Base-by-base conservation (phyloP, 2,113 vertebrate genomes). In the Hyperopisus bebe region DNA sequence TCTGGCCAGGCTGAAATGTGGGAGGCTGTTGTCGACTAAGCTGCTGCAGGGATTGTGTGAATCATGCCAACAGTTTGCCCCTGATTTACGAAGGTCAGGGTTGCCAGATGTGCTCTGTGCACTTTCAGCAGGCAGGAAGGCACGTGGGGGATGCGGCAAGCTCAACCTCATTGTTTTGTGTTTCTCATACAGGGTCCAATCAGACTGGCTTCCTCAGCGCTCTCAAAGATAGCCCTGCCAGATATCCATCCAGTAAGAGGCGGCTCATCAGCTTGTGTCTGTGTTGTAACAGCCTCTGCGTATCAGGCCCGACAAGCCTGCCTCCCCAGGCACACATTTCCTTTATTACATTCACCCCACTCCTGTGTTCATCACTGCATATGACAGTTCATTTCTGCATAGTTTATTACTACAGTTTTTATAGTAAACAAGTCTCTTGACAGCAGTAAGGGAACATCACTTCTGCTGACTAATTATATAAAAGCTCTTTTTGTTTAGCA, bases 201-300 rank as follows among this genome's bases (percentile, higher is more conserved):
- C 96, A 96, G 92, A 95, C 96, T 10, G 96, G 97, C 89, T 98
- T 99, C 94, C 97, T 99, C 92, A 97, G 96, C 85, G 96, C 98
- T 31, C 96, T 99, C 90, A 98, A 97, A 95, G 98, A 98, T 96
- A 98, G 97, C 89, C 98, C 98, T 46, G 97, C 98, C 87, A 98
- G 98, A 99, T 99, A 99, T 98, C 98, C 97, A 98, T 98, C 98
- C 97, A 98, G 96, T 91, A 44, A 83, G 87, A 47, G 42, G 11
- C 9, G 10, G 58, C 24, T 13, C 47, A 58, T 70, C 53, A 2
- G 58, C 50, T 21, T 46, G 55, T 88, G 58, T 46, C 53, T 27
- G 31, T 35, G 86, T 55, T 51, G 27, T 53, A 24, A 17, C 31
- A 17, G 31, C n/a, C 70, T 74, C 70, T 74, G 31, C 3, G 31